These are phyloP conservation scores for Zophobas morio DNA, from an alignment of 1,140 invertebrate species.

Conservation along the genomic window DNA sequence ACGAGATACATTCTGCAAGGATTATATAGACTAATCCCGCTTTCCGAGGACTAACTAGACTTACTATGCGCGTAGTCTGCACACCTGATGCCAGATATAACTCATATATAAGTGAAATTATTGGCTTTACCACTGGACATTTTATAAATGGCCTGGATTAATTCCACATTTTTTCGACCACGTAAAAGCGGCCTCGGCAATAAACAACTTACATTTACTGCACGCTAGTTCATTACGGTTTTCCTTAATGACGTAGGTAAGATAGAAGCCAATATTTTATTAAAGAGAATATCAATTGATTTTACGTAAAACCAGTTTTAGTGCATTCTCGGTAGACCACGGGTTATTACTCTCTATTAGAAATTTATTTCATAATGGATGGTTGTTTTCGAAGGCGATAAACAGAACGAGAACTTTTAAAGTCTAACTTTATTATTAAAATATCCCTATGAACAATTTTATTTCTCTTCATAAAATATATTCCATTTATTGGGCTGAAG, in stretches of 20 bases:
- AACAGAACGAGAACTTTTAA: neutral
- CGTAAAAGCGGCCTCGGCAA: neutral
- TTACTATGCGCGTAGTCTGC: slow-evolving; percentile 51
- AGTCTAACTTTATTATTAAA: neutral
- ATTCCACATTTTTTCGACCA: neutral
- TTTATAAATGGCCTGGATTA: slow-evolving; percentile 42
- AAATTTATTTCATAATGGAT: slow-evolving; percentile 33
- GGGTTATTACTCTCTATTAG: slow-evolving; percentile 27
- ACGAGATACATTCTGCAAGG: slow-evolving; percentile 58
- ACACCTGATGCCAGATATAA: slow-evolving; percentile 59
- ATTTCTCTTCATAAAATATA: too few species aligned
- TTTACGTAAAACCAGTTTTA: slow-evolving; percentile 10
- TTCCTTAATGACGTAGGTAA: too few species aligned
- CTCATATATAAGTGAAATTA: slow-evolving; percentile 56
- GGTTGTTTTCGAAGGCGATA: neutral
- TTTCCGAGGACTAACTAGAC: slow-evolving; percentile 54
- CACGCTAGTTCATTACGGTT: neutral
- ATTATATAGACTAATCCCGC: slow-evolving; percentile 57
- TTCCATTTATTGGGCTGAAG: too few species aligned
- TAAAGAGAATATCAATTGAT: slow-evolving; percentile 5
- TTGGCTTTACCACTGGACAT: slow-evolving; percentile 42
- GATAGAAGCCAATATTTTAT: neutral
- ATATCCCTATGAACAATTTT: too few species aligned
- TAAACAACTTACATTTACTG: neutral
- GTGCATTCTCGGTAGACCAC: neutral